Evolutionary conservation across 2,113 vertebrate genomes (phyloP).

Genomic region (Corynorhinus townsendii): DNA sequence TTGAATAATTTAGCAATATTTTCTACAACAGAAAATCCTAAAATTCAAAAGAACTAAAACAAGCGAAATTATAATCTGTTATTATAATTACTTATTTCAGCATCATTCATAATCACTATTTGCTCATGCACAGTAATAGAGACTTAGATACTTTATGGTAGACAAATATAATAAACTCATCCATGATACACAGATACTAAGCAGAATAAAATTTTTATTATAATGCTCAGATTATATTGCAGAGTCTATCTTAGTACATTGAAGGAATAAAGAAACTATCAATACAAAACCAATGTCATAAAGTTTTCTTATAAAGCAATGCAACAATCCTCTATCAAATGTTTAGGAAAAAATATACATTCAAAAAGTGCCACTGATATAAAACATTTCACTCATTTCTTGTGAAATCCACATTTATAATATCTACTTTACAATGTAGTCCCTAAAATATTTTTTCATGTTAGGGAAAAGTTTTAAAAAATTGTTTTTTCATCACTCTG

Average conservation of each 20-base stretch:
- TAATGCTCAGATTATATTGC: not conserved
- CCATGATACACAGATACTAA: not conserved
- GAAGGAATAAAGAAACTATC: slow-evolving; percentile 13
- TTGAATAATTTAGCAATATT: not conserved
- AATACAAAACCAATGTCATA: not conserved
- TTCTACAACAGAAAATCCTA: not conserved
- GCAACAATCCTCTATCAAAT: not conserved
- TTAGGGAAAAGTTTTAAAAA: not conserved
- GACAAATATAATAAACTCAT: not conserved
- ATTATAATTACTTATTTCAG: not conserved
- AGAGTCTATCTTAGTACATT: not conserved
- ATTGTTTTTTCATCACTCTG: not conserved
- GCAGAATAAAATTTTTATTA: not conserved
- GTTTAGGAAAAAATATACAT: not conserved
- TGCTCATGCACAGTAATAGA: not conserved
- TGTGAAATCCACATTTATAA: not conserved
- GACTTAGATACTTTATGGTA: not conserved
- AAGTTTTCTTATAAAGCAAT: not conserved
- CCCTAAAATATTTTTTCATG: not conserved
- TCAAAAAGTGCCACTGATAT: not conserved
- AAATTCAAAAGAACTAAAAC: not conserved
- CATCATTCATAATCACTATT: not conserved
- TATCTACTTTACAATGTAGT: not conserved
- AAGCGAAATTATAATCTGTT: not conserved
- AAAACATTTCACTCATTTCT: not conserved